Percentiles rank a stretch among this genome's conserved stretches.
phyloP scores from a whole-genome alignment of 1,140 invertebrate species.

The Ceratina calcarata region DNA sequence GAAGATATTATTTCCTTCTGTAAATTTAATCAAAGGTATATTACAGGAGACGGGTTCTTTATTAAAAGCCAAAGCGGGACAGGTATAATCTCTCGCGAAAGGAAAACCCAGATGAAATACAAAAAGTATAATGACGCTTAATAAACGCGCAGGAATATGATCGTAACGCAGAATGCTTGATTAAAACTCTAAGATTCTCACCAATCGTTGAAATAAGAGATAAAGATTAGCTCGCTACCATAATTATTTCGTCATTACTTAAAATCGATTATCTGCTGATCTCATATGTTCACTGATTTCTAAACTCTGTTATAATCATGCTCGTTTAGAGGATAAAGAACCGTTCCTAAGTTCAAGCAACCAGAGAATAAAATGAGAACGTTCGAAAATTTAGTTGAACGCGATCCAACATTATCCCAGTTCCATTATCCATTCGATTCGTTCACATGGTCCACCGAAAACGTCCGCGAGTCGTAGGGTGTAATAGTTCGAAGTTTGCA shows the following conservation, averaged over 20 bases:
- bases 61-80: conserved; percentile 3
- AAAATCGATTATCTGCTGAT: too few relatives aligned
- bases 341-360: too few relatives aligned
- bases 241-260: too few relatives aligned
- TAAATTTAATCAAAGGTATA: conserved; percentile 12
- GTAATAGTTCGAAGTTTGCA: conserved; percentile 57
- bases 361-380: too few relatives aligned
- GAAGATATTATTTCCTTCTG: neutral
- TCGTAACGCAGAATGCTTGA: too few relatives aligned
- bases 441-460: neutral
- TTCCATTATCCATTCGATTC: conserved; percentile 5
- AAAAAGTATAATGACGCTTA: conserved; percentile 10
- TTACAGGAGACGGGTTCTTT: neutral
- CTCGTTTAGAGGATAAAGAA: too few relatives aligned
- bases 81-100: neutral
- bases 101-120: conserved; percentile 1
- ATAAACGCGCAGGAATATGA: neutral
- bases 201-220: too few relatives aligned
- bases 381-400: too few relatives aligned
- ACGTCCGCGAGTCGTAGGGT: conserved; percentile 21
- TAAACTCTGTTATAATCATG: too few relatives aligned
- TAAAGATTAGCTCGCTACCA: too few relatives aligned
- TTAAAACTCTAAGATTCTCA: neutral
- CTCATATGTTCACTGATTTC: too few relatives aligned
- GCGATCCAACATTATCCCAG: neutral